A percentile compares a stretch with the other conserved stretches of the same genome.
Evolutionary conservation across 2,113 vertebrate genomes (phyloP).

Genomic region (Dolichotis patagonum): DNA sequence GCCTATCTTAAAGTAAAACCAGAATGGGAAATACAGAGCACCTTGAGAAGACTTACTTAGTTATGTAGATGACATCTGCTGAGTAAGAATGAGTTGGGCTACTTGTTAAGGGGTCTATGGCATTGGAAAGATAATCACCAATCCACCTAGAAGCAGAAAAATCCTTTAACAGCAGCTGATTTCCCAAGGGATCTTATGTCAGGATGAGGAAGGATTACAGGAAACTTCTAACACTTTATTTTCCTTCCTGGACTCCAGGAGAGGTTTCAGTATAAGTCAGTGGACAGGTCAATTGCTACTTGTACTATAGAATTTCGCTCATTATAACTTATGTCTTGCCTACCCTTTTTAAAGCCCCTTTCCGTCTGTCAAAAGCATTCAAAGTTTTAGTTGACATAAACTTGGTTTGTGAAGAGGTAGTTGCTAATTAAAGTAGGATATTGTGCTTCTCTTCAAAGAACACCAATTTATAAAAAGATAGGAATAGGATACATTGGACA

Average conservation of each 20-base stretch:
- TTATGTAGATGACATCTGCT: not conserved
- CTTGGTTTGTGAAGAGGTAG: slow-evolving; percentile 63
- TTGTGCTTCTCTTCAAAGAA: slow-evolving; percentile 26
- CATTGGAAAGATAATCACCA: slow-evolving; percentile 65
- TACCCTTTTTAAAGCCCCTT: slow-evolving; percentile 3
- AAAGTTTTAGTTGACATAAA: slow-evolving; percentile 71
- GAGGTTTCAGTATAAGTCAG: slow-evolving; percentile 78
- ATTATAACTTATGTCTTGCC: not conserved
- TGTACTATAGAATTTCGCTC: slow-evolving; percentile 83
- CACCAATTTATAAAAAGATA: not conserved
- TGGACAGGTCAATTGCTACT: slow-evolving; percentile 83
- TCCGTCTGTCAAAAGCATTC: slow-evolving; percentile 12
- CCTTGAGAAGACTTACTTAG: not conserved
- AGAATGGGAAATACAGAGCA: not conserved
- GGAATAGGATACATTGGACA: not conserved
- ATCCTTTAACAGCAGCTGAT: slow-evolving; percentile 80
- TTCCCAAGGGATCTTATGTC: slow-evolving; percentile 86
- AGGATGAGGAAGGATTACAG: slow-evolving; percentile 87
- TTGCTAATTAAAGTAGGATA: slow-evolving; percentile 77
- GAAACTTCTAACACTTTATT: slow-evolving; percentile 88
- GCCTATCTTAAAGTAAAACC: not conserved
- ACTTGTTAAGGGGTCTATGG: not conserved
- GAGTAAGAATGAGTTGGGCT: not conserved
- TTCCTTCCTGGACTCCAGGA: slow-evolving; percentile 84
- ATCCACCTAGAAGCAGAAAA: slow-evolving; percentile 72